Evolutionary conservation across 1,140 invertebrate species (phyloP).

Genomic region (Drosophila malerkotliana): DNA sequence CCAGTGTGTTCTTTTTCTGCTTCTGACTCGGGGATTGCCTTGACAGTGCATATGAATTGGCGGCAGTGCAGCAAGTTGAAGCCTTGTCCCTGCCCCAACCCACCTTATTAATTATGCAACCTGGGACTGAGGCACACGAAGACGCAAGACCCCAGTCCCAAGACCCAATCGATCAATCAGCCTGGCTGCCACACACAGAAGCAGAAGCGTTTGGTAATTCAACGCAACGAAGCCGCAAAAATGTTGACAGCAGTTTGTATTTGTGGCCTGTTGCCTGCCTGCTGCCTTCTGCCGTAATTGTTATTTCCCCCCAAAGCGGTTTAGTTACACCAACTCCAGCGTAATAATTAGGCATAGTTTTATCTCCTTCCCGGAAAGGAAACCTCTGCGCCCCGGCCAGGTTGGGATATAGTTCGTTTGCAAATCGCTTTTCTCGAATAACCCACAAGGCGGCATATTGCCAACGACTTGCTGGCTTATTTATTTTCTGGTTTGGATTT

Average conservation of each 20-base stretch:
- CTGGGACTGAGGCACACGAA: conserved; percentile 32
- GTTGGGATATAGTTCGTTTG: conserved; percentile 6
- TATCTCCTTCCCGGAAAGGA: not conserved
- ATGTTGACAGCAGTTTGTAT: conserved; percentile 54
- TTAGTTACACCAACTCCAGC: conserved; percentile 45
- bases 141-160: conserved; percentile 38
- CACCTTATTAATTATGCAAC: conserved; percentile 74
- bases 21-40: conserved; percentile 36
- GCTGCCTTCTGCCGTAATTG: conserved; percentile 20
- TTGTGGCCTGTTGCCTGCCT: conserved; percentile 13
- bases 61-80: conserved; percentile 55
- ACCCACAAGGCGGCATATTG: conserved; percentile 30
- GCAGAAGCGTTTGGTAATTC: conserved; percentile 64
- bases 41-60: conserved; percentile 60
- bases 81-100: conserved; percentile 34
- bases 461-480: conserved; percentile 50
- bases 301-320: conserved; percentile 33
- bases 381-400: not conserved
- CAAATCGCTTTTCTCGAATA: conserved; percentile 44
- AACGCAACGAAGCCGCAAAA: conserved; percentile 71
- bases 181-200: conserved; percentile 51
- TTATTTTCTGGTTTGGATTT: conserved; percentile 54
- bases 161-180: conserved; percentile 72
- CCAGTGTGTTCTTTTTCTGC: conserved; percentile 5
- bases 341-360: conserved; percentile 30